A percentile compares a stretch with the other conserved stretches of the same genome.
phyloP scores from a whole-genome alignment of 2,797 vertebrate species.

The Scarus forsteni region DNA sequence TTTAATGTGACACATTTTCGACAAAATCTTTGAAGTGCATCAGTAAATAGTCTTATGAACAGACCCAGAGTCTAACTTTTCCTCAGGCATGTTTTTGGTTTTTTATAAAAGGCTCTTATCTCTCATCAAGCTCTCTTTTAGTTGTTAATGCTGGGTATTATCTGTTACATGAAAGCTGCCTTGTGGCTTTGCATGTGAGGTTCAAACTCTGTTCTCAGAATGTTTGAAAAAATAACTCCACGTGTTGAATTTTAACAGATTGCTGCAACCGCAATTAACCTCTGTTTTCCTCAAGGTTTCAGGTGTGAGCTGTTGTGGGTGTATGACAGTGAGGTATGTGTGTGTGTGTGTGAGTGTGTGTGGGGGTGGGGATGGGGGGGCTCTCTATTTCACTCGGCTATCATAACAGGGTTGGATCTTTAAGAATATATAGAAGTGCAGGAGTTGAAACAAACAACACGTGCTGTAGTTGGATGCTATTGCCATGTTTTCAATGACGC shows the following conservation, averaged over 20 bases:
- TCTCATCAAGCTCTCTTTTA: not conserved
- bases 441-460: slow-evolving; percentile 42
- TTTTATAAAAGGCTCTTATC: slow-evolving; percentile 1
- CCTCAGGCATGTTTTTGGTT: not conserved
- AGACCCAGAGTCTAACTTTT: slow-evolving; percentile 2
- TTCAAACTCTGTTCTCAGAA: slow-evolving; percentile 1
- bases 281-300: not conserved
- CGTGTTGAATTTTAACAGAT: not conserved
- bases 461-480: slow-evolving; percentile 23
- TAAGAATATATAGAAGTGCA: slow-evolving; percentile 35
- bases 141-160: not conserved
- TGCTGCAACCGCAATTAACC: slow-evolving; percentile 13
- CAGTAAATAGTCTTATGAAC: not conserved
- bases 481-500: slow-evolving; percentile 30
- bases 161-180: not conserved
- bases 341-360: no score
- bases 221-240: not conserved
- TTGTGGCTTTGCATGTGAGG: not conserved
- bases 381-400: not conserved
- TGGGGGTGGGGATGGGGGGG: no score
- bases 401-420: slow-evolving; percentile 15
- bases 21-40: not conserved
- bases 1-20: not conserved
- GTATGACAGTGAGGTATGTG: not conserved
- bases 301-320: slow-evolving; percentile 1